phyloP scores from a whole-genome alignment of 2,888 invertebrate genomes.

The Quadroppia sp. region DNA sequence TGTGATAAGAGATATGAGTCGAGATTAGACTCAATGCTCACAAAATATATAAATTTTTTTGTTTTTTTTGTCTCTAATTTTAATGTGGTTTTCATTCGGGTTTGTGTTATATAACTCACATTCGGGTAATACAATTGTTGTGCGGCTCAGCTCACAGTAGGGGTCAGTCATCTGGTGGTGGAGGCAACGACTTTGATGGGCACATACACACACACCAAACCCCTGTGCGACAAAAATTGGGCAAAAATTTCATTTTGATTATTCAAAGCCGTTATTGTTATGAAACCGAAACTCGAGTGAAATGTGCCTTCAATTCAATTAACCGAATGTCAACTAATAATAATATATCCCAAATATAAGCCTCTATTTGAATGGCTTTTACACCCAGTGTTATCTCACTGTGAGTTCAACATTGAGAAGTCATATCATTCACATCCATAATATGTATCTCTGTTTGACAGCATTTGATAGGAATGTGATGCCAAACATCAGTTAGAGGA shows the following conservation, averaged over 20 bases:
- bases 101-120: slow-evolving; percentile 26
- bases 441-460: slow-evolving; percentile 28
- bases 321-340: slow-evolving; percentile 5
- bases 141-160: not conserved
- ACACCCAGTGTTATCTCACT: not conserved
- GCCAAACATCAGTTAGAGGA: not conserved
- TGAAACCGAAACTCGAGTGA: not conserved
- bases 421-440: not conserved
- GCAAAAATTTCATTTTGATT: not conserved
- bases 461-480: slow-evolving; percentile 29
- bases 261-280: not conserved
- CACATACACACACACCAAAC: not conserved
- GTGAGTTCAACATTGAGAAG: not conserved
- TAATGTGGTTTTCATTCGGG: slow-evolving; percentile 26
- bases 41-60: no score
- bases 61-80: slow-evolving; percentile 25
- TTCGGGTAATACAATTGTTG: not conserved
- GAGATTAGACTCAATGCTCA: slow-evolving; percentile 1
- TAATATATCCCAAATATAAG: slow-evolving; percentile 2
- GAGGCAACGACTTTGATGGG: slow-evolving; percentile 7
- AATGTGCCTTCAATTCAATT: slow-evolving; percentile 6
- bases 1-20: slow-evolving; percentile 12
- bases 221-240: not conserved
- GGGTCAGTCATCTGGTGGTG: slow-evolving; percentile 31
- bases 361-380: not conserved